phyloP scores from a whole-genome alignment of 2,113 vertebrate species.

The Delphinapterus leucas region DNA sequence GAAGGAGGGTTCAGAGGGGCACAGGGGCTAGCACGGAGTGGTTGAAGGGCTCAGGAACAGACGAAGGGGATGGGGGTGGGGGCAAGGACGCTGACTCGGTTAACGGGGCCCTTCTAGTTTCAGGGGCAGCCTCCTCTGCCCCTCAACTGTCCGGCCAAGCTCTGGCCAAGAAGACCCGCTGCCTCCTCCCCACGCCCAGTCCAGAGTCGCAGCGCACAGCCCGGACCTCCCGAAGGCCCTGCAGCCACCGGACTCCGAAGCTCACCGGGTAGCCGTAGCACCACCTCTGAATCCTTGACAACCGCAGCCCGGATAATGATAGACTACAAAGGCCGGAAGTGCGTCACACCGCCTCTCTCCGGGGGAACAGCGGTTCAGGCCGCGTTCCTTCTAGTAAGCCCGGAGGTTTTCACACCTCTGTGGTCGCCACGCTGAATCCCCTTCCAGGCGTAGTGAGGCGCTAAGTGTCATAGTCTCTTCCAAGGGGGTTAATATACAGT shows the following conservation, averaged over 20 bases:
- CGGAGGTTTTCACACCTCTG: background rate
- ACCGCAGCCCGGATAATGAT: accelerated
- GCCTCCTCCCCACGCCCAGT: background rate
- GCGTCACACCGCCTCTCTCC: background rate
- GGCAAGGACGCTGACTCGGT: background rate
- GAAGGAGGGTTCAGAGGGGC: background rate
- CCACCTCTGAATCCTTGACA: background rate
- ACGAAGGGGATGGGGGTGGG: too few relatives aligned
- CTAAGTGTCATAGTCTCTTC: accelerated
- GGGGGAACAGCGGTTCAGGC: background rate
- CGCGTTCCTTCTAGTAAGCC: background rate
- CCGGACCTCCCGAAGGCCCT: background rate
- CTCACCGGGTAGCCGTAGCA: background rate
- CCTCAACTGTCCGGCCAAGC: background rate
- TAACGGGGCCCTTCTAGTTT: background rate
- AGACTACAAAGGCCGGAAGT: constrained; percentile 36
- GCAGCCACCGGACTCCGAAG: background rate
- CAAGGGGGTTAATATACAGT: background rate
- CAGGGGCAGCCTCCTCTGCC: background rate
- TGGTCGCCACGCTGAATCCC: background rate
- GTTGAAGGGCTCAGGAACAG: background rate
- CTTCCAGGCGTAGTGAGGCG: accelerated
- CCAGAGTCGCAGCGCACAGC: background rate
- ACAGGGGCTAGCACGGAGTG: too few relatives aligned
- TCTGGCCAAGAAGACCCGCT: background rate